Conservation (phyloP, 2,888 invertebrate species). For the Leptinotarsa haldemani region DNA sequence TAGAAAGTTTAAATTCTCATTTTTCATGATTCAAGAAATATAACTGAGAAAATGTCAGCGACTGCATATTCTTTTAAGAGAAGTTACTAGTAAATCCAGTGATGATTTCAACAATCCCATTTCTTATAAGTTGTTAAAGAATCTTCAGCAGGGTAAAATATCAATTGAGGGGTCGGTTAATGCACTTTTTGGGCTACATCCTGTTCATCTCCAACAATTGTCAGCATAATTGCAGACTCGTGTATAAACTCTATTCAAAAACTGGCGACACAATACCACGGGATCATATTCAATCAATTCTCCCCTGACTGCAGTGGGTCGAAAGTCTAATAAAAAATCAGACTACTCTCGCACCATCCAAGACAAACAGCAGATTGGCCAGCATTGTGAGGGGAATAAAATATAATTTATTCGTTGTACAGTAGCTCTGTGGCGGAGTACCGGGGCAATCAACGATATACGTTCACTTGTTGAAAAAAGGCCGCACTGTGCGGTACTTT, state of each 20-base stretch:
- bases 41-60: too few relatives aligned
- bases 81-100: too few relatives aligned
- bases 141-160: background rate
- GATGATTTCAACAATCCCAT: too few relatives aligned
- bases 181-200: background rate
- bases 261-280: background rate
- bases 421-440: conserved; percentile 1
- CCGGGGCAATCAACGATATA: background rate
- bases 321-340: conserved; percentile 18
- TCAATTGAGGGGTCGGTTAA: background rate
- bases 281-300: conserved; percentile 8
- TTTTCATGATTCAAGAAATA: too few relatives aligned
- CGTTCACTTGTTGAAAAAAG: too few relatives aligned
- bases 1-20: too few relatives aligned
- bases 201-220: background rate
- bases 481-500: too few relatives aligned
- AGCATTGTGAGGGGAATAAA: conserved; percentile 30
- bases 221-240: conserved; percentile 4
- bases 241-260: background rate
- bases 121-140: background rate
- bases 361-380: conserved; percentile 24
- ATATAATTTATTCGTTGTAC: conserved; percentile 47
- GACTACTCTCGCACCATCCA: conserved; percentile 4
- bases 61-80: too few relatives aligned
- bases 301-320: conserved; percentile 6